Evolutionary conservation across 2,113 vertebrate species (phyloP).

Genomic region (Donacobius atricapilla): DNA sequence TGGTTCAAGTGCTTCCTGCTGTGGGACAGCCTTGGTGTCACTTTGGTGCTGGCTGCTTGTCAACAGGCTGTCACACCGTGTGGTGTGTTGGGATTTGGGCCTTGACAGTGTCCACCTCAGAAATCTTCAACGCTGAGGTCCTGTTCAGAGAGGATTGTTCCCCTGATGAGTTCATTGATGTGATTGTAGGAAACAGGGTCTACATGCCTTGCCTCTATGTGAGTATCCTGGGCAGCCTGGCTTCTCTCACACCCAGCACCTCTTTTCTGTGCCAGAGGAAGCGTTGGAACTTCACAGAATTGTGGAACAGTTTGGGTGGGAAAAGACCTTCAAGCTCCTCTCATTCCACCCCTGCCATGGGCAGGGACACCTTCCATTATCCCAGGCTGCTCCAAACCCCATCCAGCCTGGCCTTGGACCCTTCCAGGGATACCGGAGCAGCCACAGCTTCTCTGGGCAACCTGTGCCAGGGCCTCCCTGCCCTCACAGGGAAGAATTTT

Average conservation of each 20-base stretch:
- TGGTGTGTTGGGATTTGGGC: neutral
- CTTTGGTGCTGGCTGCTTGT: neutral
- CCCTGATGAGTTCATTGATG: conserved; percentile 96
- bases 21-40: neutral
- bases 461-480: neutral
- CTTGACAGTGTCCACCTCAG: conserved; percentile 79
- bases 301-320: neutral
- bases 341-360: neutral
- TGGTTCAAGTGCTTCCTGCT: neutral
- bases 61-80: fast-evolving
- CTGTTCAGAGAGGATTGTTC: conserved; percentile 95
- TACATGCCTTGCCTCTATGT: conserved; percentile 99
- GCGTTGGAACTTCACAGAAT: neutral
- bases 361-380: neutral
- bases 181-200: conserved; percentile 96
- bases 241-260: neutral
- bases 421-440: neutral
- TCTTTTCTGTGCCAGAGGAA: neutral
- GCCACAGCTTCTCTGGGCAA: neutral
- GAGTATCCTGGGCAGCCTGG: conserved; percentile 47
- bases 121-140: conserved; percentile 98
- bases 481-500: neutral
- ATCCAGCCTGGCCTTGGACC: fast-evolving
- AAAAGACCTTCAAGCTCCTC: neutral
- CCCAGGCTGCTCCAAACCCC: neutral